Conservation (phyloP, 2,113 vertebrate genomes). For the Scophthalmus maximus region DNA sequence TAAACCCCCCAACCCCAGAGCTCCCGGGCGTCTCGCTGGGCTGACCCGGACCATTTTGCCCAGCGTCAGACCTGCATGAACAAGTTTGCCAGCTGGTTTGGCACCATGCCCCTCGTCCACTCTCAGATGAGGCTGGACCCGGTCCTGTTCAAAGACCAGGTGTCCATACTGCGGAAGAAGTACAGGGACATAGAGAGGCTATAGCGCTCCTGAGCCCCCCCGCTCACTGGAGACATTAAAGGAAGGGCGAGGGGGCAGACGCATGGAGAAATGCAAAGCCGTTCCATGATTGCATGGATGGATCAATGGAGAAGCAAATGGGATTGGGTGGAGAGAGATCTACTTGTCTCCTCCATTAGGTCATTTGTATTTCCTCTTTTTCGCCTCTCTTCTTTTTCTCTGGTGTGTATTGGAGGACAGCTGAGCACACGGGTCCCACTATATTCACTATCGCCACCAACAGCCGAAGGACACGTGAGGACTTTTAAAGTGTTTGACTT, state of each 20-base stretch:
- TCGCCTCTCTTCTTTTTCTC: slow-evolving; percentile 30
- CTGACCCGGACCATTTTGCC: slow-evolving; percentile 98
- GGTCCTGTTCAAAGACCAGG: slow-evolving; percentile 99
- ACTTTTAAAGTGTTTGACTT: slow-evolving; percentile 20
- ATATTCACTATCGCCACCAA: slow-evolving; percentile 9
- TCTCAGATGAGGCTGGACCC: slow-evolving; percentile 99
- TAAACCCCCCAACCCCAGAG: slow-evolving; percentile 80
- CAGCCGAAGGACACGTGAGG: slow-evolving; percentile 39
- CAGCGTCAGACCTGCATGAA: slow-evolving; percentile 99
- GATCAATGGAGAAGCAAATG: slow-evolving; percentile 26
- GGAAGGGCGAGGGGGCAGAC: slow-evolving; percentile 47
- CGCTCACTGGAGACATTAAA: slow-evolving; percentile 43
- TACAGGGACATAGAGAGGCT: slow-evolving; percentile 98
- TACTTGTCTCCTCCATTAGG: slow-evolving; percentile 18
- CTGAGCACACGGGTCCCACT: slow-evolving; percentile 17
- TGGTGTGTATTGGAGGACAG: slow-evolving; percentile 17
- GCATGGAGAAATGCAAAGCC: neutral
- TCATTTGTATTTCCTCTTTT: slow-evolving; percentile 23
- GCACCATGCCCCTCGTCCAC: slow-evolving; percentile 98
- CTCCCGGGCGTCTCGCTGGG: slow-evolving; percentile 96
- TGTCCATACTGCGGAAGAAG: slow-evolving; percentile 98
- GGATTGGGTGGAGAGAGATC: slow-evolving; percentile 4
- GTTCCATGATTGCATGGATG: slow-evolving; percentile 12
- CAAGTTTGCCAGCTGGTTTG: slow-evolving; percentile 99
- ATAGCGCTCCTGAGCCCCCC: slow-evolving; percentile 81